Evolutionary conservation across 1,140 invertebrate species (phyloP).

Genomic region (Orius insidiosus): DNA sequence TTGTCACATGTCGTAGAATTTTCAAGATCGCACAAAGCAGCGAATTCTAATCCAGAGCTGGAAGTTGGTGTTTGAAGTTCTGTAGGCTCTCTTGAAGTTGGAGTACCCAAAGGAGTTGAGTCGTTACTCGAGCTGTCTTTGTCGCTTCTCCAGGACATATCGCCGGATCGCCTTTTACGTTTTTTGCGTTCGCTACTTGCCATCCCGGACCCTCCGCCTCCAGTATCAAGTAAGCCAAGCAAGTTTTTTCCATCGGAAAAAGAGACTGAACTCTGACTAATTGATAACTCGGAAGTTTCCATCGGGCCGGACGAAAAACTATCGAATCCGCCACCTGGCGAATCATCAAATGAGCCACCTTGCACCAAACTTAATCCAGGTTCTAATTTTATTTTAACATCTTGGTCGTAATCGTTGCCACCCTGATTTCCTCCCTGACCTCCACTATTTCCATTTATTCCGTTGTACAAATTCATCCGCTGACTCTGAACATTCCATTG

Average conservation of each 20-base stretch:
- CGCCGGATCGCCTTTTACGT: constrained; percentile 28
- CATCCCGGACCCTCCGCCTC: background rate
- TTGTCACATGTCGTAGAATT: constrained; percentile 28
- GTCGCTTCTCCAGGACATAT: constrained; percentile 24
- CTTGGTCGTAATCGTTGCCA: constrained; percentile 25
- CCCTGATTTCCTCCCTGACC: constrained; percentile 21
- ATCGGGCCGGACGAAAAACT: background rate
- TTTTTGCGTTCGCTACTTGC: background rate
- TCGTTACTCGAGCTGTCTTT: constrained; percentile 22
- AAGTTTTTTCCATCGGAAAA: background rate
- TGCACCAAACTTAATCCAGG: constrained; percentile 22
- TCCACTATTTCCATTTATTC: constrained; percentile 15
- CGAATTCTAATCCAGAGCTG: constrained; percentile 41
- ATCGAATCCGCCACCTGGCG: no score
- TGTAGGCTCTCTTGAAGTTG: constrained; percentile 20
- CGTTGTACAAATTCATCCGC: constrained; percentile 10
- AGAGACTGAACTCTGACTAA: background rate
- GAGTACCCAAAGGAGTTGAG: constrained; percentile 38
- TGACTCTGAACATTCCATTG: constrained; percentile 13
- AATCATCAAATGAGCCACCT: no score
- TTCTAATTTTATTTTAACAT: constrained; percentile 35
- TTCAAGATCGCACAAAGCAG: constrained; percentile 37
- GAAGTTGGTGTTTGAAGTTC: constrained; percentile 26
- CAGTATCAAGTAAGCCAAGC: background rate
- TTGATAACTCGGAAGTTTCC: constrained; percentile 2